Evolutionary conservation across 64 coral and sea anemone species (phyloP).

Genomic region (Porites lutea): DNA sequence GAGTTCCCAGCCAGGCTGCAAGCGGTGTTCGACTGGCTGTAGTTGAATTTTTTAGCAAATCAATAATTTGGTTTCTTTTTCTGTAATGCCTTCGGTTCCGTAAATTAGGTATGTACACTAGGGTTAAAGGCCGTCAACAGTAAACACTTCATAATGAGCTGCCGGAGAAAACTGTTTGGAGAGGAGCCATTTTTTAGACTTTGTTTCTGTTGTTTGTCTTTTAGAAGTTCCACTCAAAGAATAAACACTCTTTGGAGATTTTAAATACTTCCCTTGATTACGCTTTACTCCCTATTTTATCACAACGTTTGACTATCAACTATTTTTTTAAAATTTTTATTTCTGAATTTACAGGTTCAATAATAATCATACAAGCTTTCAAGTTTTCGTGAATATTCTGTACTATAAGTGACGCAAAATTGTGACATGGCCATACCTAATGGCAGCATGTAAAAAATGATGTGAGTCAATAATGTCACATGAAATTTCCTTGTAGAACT

Average conservation of each 20-base stretch:
- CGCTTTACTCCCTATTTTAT: conserved; percentile 25
- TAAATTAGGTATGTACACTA: conserved; percentile 18
- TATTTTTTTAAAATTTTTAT: conserved; percentile 26
- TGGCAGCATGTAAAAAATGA: conserved; percentile 27
- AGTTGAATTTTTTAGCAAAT: conserved; percentile 57
- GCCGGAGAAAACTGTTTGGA: conserved; percentile 2
- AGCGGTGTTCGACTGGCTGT: conserved; percentile 65
- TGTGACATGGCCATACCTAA: conserved; percentile 60
- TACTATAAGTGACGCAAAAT: conserved; percentile 47
- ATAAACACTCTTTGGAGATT: conserved; percentile 31
- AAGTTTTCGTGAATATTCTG: conserved; percentile 7
- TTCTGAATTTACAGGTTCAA: neutral
- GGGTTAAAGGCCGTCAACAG: neutral
- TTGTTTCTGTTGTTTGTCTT: conserved; percentile 37
- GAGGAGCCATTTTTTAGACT: neutral
- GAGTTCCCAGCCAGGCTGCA: conserved; percentile 62
- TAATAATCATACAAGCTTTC: conserved; percentile 30
- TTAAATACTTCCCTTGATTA: conserved; percentile 19
- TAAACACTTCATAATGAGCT: neutral
- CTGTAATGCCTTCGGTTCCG: conserved; percentile 24
- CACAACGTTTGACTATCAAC: neutral
- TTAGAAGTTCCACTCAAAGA: conserved; percentile 36
- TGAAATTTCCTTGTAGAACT: neutral
- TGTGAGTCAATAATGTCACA: conserved; percentile 1
- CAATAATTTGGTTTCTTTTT: conserved; percentile 23